Conservation (phyloP, 2,888 invertebrate genomes). For the Lysandra bellargus region DNA sequence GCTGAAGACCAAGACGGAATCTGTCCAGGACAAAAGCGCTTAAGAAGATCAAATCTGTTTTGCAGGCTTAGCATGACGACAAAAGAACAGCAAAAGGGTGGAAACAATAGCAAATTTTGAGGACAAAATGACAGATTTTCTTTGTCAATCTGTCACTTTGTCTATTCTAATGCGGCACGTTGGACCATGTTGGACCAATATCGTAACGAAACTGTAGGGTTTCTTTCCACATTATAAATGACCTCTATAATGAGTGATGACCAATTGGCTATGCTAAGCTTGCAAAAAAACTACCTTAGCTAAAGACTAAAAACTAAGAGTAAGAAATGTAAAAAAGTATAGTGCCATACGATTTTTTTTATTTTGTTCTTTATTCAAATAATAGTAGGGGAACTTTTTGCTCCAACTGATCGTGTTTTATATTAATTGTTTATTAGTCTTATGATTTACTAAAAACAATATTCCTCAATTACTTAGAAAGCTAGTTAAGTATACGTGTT, state of each 20-base stretch:
- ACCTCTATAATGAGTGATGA: too few relatives aligned
- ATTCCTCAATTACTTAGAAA: neutral
- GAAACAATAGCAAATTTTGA: neutral
- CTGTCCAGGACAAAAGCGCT: slow-evolving; percentile 2
- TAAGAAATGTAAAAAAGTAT: neutral
- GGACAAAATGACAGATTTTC: neutral
- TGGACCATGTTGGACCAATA: too few relatives aligned
- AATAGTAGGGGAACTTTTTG: neutral
- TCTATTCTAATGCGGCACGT: too few relatives aligned
- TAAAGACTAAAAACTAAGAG: neutral
- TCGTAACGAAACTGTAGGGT: too few relatives aligned
- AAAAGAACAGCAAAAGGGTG: neutral
- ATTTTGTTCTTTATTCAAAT: too few relatives aligned
- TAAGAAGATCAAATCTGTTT: neutral
- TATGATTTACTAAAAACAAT: neutral
- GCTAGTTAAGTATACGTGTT: neutral
- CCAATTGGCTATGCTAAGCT: too few relatives aligned
- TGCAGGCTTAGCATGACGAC: neutral
- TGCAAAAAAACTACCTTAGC: neutral
- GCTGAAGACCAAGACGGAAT: slow-evolving; percentile 31
- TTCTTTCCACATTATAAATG: too few relatives aligned
- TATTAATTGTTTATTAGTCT: neutral
- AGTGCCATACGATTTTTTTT: neutral
- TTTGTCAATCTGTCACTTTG: too few relatives aligned
- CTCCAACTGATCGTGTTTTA: neutral